A percentile compares a stretch with the other conserved stretches of the same genome.
These are phyloP conservation scores for Macropis europaea DNA, from an alignment of 2,888 invertebrate species.

Conservation along the genomic window DNA sequence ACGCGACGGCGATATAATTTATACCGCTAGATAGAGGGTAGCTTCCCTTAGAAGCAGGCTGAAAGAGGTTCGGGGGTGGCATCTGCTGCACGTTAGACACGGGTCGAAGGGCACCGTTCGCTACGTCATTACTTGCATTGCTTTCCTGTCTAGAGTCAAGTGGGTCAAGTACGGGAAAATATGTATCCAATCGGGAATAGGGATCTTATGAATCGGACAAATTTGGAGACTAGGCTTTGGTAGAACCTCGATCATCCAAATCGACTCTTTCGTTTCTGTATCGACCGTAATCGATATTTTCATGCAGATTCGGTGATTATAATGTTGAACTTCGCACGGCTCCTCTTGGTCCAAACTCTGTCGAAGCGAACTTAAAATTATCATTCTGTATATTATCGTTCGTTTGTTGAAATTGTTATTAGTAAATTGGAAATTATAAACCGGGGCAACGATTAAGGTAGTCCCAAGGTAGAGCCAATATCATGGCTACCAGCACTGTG, in stretches of 20 bases:
- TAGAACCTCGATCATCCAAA: too few species aligned
- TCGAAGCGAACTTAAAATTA: too few species aligned
- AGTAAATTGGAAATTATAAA: too few species aligned
- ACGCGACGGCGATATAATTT: conserved; percentile 79
- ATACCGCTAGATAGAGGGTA: conserved; percentile 78
- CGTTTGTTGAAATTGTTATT: background rate
- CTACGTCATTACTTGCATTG: conserved; percentile 74
- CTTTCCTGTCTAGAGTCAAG: conserved; percentile 73
- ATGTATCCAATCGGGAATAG: conserved; percentile 48
- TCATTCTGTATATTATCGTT: too few species aligned
- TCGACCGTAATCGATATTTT: background rate
- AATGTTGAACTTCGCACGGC: too few species aligned
- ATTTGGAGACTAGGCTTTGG: too few species aligned
- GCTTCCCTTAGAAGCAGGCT: conserved; percentile 71
- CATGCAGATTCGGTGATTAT: too few species aligned
- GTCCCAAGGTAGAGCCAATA: too few species aligned
- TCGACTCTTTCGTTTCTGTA: background rate
- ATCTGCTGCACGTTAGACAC: conserved; percentile 80
- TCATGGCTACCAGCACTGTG: too few species aligned
- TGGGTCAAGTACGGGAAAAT: conserved; percentile 73
- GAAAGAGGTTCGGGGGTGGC: conserved; percentile 71
- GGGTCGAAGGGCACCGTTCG: conserved; percentile 78
- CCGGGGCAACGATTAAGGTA: too few species aligned
- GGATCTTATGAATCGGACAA: conserved; percentile 3
- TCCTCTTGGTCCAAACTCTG: background rate